phyloP scores from a whole-genome alignment of 2,888 invertebrate genomes.

The Auanema sp. region DNA sequence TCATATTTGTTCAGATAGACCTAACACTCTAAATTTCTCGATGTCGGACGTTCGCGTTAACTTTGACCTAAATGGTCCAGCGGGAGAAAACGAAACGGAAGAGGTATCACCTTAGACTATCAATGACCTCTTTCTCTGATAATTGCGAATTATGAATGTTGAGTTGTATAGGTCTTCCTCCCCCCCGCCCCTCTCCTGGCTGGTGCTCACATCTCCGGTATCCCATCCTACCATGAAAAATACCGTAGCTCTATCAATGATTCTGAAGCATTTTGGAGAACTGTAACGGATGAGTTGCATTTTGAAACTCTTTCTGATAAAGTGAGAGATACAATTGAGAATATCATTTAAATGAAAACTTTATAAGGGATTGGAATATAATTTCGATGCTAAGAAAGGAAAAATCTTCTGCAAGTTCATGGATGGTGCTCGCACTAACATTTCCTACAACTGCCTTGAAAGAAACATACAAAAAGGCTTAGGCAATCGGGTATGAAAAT shows the following conservation, averaged over 20 bases:
- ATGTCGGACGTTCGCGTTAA: constrained; percentile 54
- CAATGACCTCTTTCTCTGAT: constrained; percentile 4
- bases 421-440: constrained; percentile 82
- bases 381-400: constrained; percentile 86
- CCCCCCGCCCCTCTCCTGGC: constrained; percentile 61
- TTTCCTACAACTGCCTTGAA: constrained; percentile 92
- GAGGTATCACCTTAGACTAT: constrained; percentile 2
- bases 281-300: constrained; percentile 87
- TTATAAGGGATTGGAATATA: constrained; percentile 81
- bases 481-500: constrained; percentile 76
- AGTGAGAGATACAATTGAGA: neutral
- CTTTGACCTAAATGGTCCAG: constrained; percentile 30
- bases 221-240: constrained; percentile 55
- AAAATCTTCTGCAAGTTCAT: constrained; percentile 90
- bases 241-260: constrained; percentile 77
- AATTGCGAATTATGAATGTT: constrained; percentile 2
- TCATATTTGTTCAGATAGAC: no score
- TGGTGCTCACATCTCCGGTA: constrained; percentile 58
- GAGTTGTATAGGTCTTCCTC: constrained; percentile 46
- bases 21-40: neutral
- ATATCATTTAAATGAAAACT: constrained; percentile 12
- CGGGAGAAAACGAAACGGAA: neutral
- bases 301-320: constrained; percentile 73
- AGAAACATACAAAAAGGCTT: constrained; percentile 84
- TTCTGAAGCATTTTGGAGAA: constrained; percentile 88